Base-by-base conservation (phyloP, 1,140 invertebrate species). In the Micrasema longulum region DNA sequence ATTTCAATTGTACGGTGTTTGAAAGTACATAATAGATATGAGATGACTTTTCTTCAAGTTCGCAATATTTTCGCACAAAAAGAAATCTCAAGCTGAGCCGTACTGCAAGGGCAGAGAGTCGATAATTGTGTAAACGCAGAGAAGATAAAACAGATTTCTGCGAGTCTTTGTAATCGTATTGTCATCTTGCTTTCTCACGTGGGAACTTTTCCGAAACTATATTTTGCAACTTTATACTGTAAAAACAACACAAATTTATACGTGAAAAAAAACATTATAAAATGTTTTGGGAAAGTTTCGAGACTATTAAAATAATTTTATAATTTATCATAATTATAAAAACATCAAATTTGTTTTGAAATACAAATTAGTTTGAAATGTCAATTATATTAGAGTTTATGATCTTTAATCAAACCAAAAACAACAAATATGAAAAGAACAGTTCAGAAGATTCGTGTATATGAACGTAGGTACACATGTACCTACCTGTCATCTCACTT, bases 91-190 rank as follows among this genome's bases (percentile, higher is more conserved):
- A 64, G 14, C n/a, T 47, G 43, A 47, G 23, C 16, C 60, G 26
- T 62, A 48, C 60, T 48, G 55, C 55, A 31, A 50, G 57, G 64
- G 18, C 41, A 45, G 64, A 72, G 69, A 70, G 64, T 72, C 70
- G 70, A 71, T 71, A 69, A 71, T 71, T 70, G 65, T 75, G 63
- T 50, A 74, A 31, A 60, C 63, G 47, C 35, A 41, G 47, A 71
- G 48, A 16, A 41, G 69, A 71, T 71, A 66, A 65, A 71, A 53
- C 62, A 71, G 62, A 52, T 62, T 72, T 31, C 71, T 57, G 66
- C 64, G 57, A 73, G 36, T 69, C 57, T 45, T 55, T 31, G n/a
- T n/a, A n/a, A n/a, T 22, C 52, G 26, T 26, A 48, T 26, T 31
- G 43, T 45, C 60, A 31, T 64, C 60, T 47, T 41, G 22, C n/a